Base-by-base conservation (phyloP, 1,140 invertebrate genomes). In the Heliothis virescens region DNA sequence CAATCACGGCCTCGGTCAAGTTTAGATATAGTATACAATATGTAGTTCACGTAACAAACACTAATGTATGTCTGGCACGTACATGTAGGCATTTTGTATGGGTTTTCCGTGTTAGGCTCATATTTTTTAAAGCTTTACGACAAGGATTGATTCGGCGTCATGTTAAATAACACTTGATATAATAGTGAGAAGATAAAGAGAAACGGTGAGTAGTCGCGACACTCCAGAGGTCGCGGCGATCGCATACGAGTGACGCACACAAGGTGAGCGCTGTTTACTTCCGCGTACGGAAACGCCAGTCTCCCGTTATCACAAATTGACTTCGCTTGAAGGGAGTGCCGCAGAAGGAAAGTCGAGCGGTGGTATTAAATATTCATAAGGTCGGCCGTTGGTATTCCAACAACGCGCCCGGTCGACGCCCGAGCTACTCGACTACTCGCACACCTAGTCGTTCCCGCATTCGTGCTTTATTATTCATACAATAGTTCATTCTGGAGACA, bases 341-440 rank as follows among this genome's bases (percentile, higher is more conserved):
- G 79, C 82, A 86, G 80, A 89, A 86, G 87, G 90, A 89, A 90
- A 90, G 90, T 90, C 72, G 85, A 84, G 77, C 82, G 77, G 62
- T 75, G 75, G 75, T 47, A 63, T 69, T 86, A 80, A 86, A 94
- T 93, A 92, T 91, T 91, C 90, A 92, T 94, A 87, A 91, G 83
- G 83, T 86, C 82, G 82, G 72, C 63, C 29, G 74, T 90, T 81
- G 83, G 90, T 87, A 91, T 92, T 89, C 90, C 82, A 83, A 83
- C 71, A 53, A 85, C 85, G 89, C 82, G 84, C 77, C 73, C 83
- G 89, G 91, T 86, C 90, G 87, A 86, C 86, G 90, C 71, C 90
- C 83, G 82, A 74, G 60, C 59, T n/a, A 79, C 79, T 55, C 29
- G 80, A 53, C 59, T n/a, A 79, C 79, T 55, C 29, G 80, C 78